These are phyloP conservation scores for Morelia viridis DNA, from an alignment of 2,797 vertebrate species.

Conservation along the genomic window DNA sequence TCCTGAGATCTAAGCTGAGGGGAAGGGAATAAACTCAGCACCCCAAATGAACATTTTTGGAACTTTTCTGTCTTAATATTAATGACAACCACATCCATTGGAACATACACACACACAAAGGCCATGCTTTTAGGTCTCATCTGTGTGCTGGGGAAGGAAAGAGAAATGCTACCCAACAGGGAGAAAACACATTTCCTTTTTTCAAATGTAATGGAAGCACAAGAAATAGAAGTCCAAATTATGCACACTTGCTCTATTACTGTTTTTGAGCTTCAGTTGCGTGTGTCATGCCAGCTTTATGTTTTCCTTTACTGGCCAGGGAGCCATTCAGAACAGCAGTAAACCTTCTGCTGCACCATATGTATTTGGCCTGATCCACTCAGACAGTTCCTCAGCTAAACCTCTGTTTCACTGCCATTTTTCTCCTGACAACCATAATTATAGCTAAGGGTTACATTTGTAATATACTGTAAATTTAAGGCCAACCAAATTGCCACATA, in stretches of 20 bases:
- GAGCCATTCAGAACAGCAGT: background rate
- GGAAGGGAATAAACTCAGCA: slow-evolving; percentile 41
- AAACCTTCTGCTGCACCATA: background rate
- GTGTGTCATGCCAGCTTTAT: background rate
- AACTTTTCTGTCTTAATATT: slow-evolving; percentile 45
- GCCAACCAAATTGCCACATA: background rate
- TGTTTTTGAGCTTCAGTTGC: background rate
- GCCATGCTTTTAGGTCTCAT: background rate
- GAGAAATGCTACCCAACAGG: background rate
- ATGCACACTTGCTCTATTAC: background rate
- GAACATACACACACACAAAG: background rate
- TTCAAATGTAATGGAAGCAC: background rate
- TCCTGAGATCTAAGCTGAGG: slow-evolving; percentile 35
- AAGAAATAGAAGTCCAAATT: background rate
- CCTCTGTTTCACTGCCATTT: background rate
- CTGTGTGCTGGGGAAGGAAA: background rate
- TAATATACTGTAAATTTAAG: background rate
- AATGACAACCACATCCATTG: slow-evolving; percentile 24
- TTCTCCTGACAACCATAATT: background rate
- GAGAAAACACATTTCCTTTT: background rate
- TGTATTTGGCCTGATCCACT: background rate
- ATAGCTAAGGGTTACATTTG: background rate
- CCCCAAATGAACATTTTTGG: slow-evolving; percentile 42
- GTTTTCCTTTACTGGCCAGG: background rate
- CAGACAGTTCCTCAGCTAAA: background rate